phyloP scores from a whole-genome alignment of 2,113 vertebrate species.

The Tragelaphus buxtoni region DNA sequence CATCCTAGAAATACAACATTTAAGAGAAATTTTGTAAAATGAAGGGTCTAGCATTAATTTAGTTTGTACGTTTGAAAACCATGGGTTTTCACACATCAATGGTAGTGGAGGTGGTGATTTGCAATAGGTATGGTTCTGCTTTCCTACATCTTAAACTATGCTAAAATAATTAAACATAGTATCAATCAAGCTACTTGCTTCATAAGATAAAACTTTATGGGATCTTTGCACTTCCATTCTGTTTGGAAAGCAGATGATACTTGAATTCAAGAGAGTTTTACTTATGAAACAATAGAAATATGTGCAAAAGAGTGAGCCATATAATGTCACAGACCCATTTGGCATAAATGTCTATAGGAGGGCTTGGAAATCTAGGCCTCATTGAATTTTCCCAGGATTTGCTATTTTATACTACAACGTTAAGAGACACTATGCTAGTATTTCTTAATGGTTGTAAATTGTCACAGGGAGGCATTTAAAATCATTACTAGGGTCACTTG shows the following conservation, averaged over 20 bases:
- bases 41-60: background rate
- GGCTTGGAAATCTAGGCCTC: background rate
- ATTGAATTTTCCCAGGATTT: constrained; percentile 26
- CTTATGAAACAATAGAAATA: background rate
- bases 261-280: background rate
- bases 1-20: background rate
- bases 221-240: background rate
- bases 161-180: background rate
- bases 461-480: background rate
- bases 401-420: background rate
- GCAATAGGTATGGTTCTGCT: background rate
- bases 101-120: background rate
- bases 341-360: background rate
- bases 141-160: background rate
- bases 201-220: background rate
- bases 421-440: background rate
- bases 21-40: background rate
- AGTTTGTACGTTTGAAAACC: background rate
- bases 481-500: background rate
- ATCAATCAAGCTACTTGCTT: background rate
- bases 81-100: background rate
- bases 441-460: constrained; percentile 3
- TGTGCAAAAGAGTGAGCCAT: background rate
- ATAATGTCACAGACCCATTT: background rate
- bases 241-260: background rate